These are phyloP conservation scores for Drosophila borborema DNA, from an alignment of 2,888 invertebrate genomes.

Conservation along the genomic window DNA sequence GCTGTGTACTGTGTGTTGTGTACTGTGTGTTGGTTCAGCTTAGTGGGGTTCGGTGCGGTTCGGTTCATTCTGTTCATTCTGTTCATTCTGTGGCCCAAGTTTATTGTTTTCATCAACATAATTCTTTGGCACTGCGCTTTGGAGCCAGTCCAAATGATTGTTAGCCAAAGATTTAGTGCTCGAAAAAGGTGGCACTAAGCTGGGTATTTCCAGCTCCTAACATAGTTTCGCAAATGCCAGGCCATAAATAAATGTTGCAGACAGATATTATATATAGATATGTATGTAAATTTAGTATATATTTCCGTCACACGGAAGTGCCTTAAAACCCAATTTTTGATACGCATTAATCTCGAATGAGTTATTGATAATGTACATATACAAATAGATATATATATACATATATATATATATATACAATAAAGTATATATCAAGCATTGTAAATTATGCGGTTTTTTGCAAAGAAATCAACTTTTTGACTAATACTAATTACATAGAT, in stretches of 20 bases:
- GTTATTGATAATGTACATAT: conserved; percentile 51
- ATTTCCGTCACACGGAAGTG: conserved; percentile 85
- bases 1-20: not conserved
- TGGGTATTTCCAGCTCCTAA: conserved; percentile 60
- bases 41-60: conserved; percentile 15
- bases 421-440: conserved; percentile 46
- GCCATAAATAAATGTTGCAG: conserved; percentile 60
- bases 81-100: conserved; percentile 40
- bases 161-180: conserved; percentile 72
- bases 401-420: conserved; percentile 2
- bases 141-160: conserved; percentile 75
- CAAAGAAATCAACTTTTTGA: conserved; percentile 72
- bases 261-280: conserved; percentile 36
- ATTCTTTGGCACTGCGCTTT: conserved; percentile 72
- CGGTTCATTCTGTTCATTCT: not conserved
- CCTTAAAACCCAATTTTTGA: conserved; percentile 79
- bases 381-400: conserved; percentile 9
- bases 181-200: conserved; percentile 69
- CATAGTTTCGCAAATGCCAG: conserved; percentile 56
- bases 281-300: conserved; percentile 65
- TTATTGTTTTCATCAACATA: conserved; percentile 78
- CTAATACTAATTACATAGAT: conserved; percentile 66
- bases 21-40: conserved; percentile 6
- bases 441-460: conserved; percentile 72
- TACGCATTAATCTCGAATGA: conserved; percentile 59